These are phyloP conservation scores for Oryctolagus cuniculus DNA, from an alignment of 2,113 vertebrate species.

Conservation along the genomic window DNA sequence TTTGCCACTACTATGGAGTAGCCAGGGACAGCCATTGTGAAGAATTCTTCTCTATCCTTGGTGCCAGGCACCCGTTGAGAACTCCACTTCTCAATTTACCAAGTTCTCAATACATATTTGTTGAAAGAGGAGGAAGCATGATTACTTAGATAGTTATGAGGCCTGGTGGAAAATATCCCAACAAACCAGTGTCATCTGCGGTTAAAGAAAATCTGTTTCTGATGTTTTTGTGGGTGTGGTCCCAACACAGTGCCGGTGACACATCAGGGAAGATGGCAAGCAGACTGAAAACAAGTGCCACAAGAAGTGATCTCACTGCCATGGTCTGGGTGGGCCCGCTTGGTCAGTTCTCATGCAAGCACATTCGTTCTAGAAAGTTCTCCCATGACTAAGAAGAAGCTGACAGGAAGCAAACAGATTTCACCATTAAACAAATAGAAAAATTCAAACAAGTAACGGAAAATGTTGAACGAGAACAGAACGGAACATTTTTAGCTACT, in stretches of 20 bases:
- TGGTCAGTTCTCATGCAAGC: slow-evolving; percentile 54
- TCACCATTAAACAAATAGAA: slow-evolving; percentile 68
- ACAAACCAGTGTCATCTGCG: background rate
- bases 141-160: slow-evolving; percentile 57
- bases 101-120: slow-evolving; percentile 52
- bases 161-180: slow-evolving; percentile 63
- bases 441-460: slow-evolving; percentile 35
- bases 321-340: slow-evolving; percentile 68
- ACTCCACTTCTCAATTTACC: too few species aligned
- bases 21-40: background rate
- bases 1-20: background rate
- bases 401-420: slow-evolving; percentile 16
- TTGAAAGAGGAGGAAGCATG: slow-evolving; percentile 41
- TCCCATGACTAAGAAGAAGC: slow-evolving; percentile 18
- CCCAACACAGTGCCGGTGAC: slow-evolving; percentile 65
- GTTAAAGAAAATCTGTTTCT: slow-evolving; percentile 72
- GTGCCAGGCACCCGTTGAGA: background rate
- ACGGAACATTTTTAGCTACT: slow-evolving; percentile 39
- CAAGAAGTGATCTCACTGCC: slow-evolving; percentile 68
- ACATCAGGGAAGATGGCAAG: slow-evolving; percentile 67
- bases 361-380: slow-evolving; percentile 52
- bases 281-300: slow-evolving; percentile 38
- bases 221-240: slow-evolving; percentile 76
- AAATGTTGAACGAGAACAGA: background rate
- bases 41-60: background rate